These are phyloP conservation scores for Lepus timidus DNA, from an alignment of 2,113 vertebrate species.

Conservation along the genomic window DNA sequence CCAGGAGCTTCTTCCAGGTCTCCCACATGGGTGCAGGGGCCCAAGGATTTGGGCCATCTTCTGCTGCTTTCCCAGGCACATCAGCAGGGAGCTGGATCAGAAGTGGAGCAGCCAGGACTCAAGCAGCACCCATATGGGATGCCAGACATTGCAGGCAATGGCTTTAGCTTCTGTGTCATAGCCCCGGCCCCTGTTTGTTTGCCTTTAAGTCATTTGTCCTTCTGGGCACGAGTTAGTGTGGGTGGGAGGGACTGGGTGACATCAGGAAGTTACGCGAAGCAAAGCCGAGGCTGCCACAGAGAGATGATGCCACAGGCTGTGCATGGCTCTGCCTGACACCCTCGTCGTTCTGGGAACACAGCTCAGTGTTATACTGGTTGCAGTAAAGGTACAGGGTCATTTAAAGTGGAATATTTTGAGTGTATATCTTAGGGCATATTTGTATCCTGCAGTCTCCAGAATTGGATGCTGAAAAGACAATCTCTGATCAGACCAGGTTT, in stretches of 20 bases:
- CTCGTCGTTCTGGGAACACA: not conserved
- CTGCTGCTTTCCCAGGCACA: too few relatives aligned
- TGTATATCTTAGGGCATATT: not conserved
- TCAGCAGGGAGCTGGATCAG: too few relatives aligned
- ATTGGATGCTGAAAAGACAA: not conserved
- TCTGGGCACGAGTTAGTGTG: not conserved
- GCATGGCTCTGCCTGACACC: not conserved
- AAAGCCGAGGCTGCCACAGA: not conserved
- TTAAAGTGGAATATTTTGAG: not conserved
- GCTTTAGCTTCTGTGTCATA: too few relatives aligned
- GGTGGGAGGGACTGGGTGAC: too few relatives aligned
- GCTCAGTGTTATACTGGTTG: not conserved
- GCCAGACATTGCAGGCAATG: too few relatives aligned
- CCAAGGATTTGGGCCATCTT: too few relatives aligned
- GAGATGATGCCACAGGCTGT: not conserved
- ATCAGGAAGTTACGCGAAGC: not conserved
- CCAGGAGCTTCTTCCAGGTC: too few relatives aligned
- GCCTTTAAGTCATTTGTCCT: not conserved
- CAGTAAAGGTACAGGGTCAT: not conserved
- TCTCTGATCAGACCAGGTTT: slow-evolving; percentile 2
- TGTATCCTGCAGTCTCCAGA: not conserved
- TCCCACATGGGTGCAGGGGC: too few relatives aligned
- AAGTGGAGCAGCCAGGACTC: too few relatives aligned
- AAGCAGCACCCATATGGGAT: too few relatives aligned
- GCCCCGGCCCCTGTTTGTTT: not conserved